Evolutionary conservation across 1,140 invertebrate species (phyloP).

Genomic region (Meloidogyne exigua): DNA sequence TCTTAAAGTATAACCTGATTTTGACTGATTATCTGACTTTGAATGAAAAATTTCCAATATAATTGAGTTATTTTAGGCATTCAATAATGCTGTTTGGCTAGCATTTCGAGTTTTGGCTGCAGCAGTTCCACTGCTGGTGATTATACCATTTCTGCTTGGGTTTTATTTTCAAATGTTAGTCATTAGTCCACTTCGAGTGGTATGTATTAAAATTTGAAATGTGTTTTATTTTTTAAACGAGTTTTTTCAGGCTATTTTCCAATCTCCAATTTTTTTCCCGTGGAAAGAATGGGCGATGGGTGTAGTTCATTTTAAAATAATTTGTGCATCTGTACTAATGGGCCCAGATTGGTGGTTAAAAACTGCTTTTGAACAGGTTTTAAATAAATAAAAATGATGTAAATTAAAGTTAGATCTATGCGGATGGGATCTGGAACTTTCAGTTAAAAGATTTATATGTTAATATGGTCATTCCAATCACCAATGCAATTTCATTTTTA

Average conservation of each 20-base stretch:
- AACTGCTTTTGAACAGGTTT: slow-evolving; percentile 81
- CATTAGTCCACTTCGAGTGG: slow-evolving; percentile 83
- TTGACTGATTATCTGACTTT: slow-evolving; percentile 18
- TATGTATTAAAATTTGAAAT: slow-evolving; percentile 70
- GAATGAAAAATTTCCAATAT: slow-evolving; percentile 35
- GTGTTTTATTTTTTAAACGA: slow-evolving; percentile 64
- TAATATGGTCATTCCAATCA: slow-evolving; percentile 82
- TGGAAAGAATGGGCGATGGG: slow-evolving; percentile 69
- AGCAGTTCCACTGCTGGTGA: slow-evolving; percentile 75
- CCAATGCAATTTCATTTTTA: slow-evolving; percentile 67
- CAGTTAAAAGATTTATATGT: slow-evolving; percentile 81
- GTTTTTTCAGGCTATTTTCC: slow-evolving; percentile 73
- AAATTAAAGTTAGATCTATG: slow-evolving; percentile 68
- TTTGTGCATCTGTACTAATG: slow-evolving; percentile 94
- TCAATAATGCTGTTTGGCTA: slow-evolving; percentile 57
- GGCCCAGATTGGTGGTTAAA: slow-evolving; percentile 91
- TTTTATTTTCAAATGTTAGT: slow-evolving; percentile 74
- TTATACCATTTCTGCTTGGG: slow-evolving; percentile 88
- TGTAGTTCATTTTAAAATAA: slow-evolving; percentile 93
- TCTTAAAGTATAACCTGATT: slow-evolving; percentile 53
- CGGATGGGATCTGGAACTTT: slow-evolving; percentile 87
- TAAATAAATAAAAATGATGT: not conserved
- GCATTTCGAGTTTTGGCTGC: slow-evolving; percentile 71
- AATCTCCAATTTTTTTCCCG: slow-evolving; percentile 88
- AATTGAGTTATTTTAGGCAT: slow-evolving; percentile 33